Evolutionary conservation across 2,113 vertebrate genomes (phyloP), one percentile per base, ranked within the genome.

Genomic region (Pachycephala philippinensis): DNA sequence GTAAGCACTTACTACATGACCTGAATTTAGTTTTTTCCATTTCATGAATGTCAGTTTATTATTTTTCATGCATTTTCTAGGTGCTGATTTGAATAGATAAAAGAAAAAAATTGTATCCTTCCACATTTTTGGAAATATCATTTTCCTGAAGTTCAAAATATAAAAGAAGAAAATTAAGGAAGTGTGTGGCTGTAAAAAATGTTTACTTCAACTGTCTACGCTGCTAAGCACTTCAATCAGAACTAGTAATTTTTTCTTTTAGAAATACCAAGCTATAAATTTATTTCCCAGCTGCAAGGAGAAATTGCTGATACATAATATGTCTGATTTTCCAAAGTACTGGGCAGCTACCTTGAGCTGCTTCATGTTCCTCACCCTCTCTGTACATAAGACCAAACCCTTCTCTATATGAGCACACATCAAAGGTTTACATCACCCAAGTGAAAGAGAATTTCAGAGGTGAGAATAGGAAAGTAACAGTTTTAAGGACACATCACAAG

Each of bases 251-350:
- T 93, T 95, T 94, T 85, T 70, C 66, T 83, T 85, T 93, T 77
- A 77, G 78, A 92, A 93, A 96, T 65, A 93, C 27, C 63, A 93
- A 91, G 53, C 66, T 93, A 93, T 61, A 85, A 83, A 93, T 95
- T 93, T 85, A 83, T 90, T 85, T 90, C 64, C 72, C 88, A 96
- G 79, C 76, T 92, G 79, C 88, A 68, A 84, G 45, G 28, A 92
- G 52, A 93, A 96, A 92, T 49, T 84, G 76, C 68, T 93, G 77
- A 95, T 91, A 95, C 26, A 70, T 54, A 68, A 71, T 21, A 18
- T 44, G 40, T 40, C 80, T 87, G 86, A 71, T 90, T 90, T 93
- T 57, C 56, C 37, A 37, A 90, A 90, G 30, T 40, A 63, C 8
- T 31, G 71, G 18, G 31, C 70, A 65, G 49, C 37, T 95, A 84